Evolutionary conservation across 2,797 vertebrate genomes (phyloP), one percentile per base, ranked within the genome.

Genomic region (Nyctibius grandis): DNA sequence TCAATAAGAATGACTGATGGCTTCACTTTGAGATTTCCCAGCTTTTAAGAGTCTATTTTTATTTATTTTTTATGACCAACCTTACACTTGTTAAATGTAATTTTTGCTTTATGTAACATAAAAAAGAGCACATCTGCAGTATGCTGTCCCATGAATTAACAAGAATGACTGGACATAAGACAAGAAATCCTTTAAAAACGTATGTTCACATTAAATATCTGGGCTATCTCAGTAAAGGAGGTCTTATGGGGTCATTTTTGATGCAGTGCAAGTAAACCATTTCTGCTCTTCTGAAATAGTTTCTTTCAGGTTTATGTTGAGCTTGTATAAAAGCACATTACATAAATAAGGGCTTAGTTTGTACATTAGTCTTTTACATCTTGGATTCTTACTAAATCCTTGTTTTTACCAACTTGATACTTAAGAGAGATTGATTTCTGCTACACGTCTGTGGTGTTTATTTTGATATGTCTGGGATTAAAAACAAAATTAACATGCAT

Each of bases 401-500:
- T 96, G 93, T 88, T 98, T 97, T 97, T 97, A 96, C 95, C 94
- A 96, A 96, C 97, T 93, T 93, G 96, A 94, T 97, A 96, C 96
- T 97, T 97, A 96, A 95, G 74, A 95, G 91, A 94, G 89, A 98
- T 98, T 98, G 98, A 98, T 98, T 98, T 97, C 86, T 96, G 93
- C 86, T 94, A 85, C 59, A 29, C 88, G 93, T 97, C 97, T 97
- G 53, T 96, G 88, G 94, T 96, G 97, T 97, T 98, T 98, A 95
- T 98, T 98, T 98, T 98, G 88, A 93, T 97, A 97, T 97, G 91
- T 85, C 94, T 87, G 89, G 97, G 97, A 98, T 98, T 98, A 98
- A 97, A 98, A 97, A 90, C 92, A 93, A 98, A 98, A 98, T 98
- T 98, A 98, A 97, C 97, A 98, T 85, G 87, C 96, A 97, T 98